Conservation (phyloP, 2,888 invertebrate genomes). For the Willowsia nigromaculata region DNA sequence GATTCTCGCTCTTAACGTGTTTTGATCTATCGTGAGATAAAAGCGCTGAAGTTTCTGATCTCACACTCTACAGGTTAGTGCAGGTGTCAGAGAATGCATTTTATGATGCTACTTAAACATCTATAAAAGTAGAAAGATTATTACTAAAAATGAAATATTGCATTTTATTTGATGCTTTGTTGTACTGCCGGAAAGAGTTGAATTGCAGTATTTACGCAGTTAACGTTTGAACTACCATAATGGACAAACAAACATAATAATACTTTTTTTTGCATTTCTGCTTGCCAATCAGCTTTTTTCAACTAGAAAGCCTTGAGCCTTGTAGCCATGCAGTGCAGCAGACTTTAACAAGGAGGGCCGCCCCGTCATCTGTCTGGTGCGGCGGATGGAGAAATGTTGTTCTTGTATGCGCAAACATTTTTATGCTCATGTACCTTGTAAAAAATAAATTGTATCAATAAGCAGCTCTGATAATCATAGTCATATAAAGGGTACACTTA, state of each 20-base stretch:
- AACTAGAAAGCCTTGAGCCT: neutral
- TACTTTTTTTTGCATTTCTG: neutral
- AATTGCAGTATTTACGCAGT: neutral
- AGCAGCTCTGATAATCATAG: slow-evolving; percentile 38
- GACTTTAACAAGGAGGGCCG: neutral
- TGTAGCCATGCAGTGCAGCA: neutral
- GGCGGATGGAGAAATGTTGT: neutral
- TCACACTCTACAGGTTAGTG: neutral
- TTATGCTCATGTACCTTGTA: slow-evolving; percentile 25
- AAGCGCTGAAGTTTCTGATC: neutral
- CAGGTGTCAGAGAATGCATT: neutral
- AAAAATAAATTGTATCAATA: slow-evolving; percentile 46
- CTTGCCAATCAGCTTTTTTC: neutral
- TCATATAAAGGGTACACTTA: slow-evolving; percentile 9
- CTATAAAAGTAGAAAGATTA: neutral
- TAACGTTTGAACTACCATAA: neutral
- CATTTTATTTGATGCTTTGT: neutral
- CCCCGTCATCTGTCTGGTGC: slow-evolving; percentile 3
- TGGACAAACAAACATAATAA: neutral
- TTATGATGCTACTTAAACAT: neutral
- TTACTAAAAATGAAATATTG: neutral
- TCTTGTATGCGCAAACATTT: neutral
- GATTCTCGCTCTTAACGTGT: neutral
- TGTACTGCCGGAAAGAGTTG: neutral
- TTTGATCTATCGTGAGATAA: neutral